Evolutionary conservation across 2,113 vertebrate species (phyloP), one percentile per base, ranked within the genome.

Genomic region (Gasterosteus aculeatus): DNA sequence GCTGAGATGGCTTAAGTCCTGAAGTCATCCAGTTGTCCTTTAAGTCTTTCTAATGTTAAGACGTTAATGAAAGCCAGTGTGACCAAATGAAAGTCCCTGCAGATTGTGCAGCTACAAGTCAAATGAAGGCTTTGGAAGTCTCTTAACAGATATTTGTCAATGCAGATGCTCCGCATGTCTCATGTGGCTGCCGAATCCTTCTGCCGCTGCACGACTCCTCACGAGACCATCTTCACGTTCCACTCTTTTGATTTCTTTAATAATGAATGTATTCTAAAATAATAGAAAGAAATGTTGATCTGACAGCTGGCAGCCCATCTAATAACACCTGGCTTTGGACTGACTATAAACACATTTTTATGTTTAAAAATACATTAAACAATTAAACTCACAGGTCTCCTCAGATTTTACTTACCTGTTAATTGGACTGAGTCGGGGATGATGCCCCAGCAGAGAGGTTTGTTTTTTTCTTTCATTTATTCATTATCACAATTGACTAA

Each of bases 351-450:
- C 9, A n/a, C 7, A 64, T 47, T 63, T 74, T 79, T 33, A 57
- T 70, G 26, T 39, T 83, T 75, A 60, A 71, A 84, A 86, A 79
- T 81, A 26, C 51, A 69, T 78, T 41, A 84, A 77, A 66, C 54
- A 7, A 9, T 47, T 77, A 54, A 41, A 69, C 71, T 67, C n/a
- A 18, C 69, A 75, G 9, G 63, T 72, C 47, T 41, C 44, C 29
- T 19, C 63, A 59, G 63, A 62, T 70, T 12, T 59, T 61, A 73
- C 38, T 61, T 75, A 63, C 51, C 58, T 81, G 72, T 81, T 89
- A 88, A 87, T 78, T 87, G 61, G 74, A 76, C 58, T 73, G 63
- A 46, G 65, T 68, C 65, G 49, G 74, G 42, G 42, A 64, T 78
- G 57, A 80, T 73, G 44, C 70, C 53, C 35, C 47, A 38, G 61